Evolutionary conservation across 1,140 invertebrate genomes (phyloP), one percentile per base, ranked within the genome.

Genomic region (Lordiphosa stackelbergi): DNA sequence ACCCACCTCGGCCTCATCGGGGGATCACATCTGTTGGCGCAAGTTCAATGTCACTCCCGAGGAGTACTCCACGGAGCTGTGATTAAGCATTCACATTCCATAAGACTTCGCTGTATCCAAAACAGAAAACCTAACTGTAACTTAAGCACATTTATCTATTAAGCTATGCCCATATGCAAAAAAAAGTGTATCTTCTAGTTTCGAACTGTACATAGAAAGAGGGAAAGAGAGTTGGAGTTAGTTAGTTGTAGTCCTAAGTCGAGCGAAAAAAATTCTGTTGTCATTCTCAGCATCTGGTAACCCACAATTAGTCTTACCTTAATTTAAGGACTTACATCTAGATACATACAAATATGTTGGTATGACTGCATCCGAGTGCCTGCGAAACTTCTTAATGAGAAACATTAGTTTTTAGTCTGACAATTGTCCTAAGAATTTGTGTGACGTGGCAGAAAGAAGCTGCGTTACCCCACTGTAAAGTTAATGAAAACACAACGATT

Each of bases 1-100:
- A 12, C 69, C 62, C n/a, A 71, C 60, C 4, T 46, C 55, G 5
- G 66, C 72, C 5, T 62, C 64, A 11, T 69, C 73, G 9, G 69
- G 64, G 2, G 86, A 88, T 59, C 86, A 87, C 60, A 87, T 87
- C 43, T 87, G 86, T 40, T 87, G 86, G 86, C 73, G 86, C 11
- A 87, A 87, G 58, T 87, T 87, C 47, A 85, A 86, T 24, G 79
- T 86, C 31, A 87, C 87, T 57, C 65, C 86, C 45, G 77, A 87
- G 55, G 86, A 87, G 52, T 87, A 86, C 57, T 87, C 85, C 46
- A 87, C 86, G 43, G 86, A 87, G 69, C 63, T 87, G 86, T 87
- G 69, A 85, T 22, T 65, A 81, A 84, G 66, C 73, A 84, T 84
- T 77, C 78, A 83, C 79, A 85, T 73, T 77, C 53, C 65, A 85